Conservation (phyloP, 2,888 invertebrate species). For the Tetramorium bicarinatum region DNA sequence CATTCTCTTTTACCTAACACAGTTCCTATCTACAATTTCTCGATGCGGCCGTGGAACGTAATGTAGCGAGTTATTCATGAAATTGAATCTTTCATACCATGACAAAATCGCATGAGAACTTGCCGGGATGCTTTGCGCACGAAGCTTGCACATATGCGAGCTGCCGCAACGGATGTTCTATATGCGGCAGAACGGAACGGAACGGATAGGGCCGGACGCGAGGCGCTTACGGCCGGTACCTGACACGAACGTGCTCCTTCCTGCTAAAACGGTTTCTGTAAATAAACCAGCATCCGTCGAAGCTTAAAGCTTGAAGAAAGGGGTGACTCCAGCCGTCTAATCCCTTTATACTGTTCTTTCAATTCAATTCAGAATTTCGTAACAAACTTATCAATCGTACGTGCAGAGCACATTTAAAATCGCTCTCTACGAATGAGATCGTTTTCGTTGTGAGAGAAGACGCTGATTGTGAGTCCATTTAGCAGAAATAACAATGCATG, state of each 20-base stretch:
- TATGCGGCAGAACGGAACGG: slow-evolving; percentile 76
- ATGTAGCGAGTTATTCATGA: not conserved
- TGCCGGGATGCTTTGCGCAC: not conserved
- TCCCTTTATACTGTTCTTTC: not conserved
- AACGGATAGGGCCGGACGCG: slow-evolving; percentile 79
- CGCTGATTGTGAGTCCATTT: not conserved
- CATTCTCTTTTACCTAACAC: not conserved
- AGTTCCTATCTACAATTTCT: no score
- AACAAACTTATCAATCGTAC: not conserved
- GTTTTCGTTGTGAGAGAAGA: not conserved
- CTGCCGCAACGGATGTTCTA: slow-evolving; percentile 81
- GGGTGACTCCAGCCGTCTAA: not conserved
- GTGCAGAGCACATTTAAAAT: not conserved
- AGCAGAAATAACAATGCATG: not conserved
- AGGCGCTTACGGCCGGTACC: slow-evolving; percentile 72
- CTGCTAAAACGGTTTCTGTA: slow-evolving; percentile 74
- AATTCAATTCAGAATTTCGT: slow-evolving; percentile 28
- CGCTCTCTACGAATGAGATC: not conserved
- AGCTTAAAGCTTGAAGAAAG: slow-evolving; percentile 33
- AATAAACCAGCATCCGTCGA: slow-evolving; percentile 75
- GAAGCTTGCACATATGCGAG: slow-evolving; percentile 40
- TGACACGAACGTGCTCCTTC: slow-evolving; percentile 72
- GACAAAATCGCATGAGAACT: slow-evolving; percentile 23
- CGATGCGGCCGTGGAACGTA: not conserved
- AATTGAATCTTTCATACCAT: slow-evolving; percentile 25